Conservation (phyloP, 1,140 invertebrate genomes). For the Zophobas morio region DNA sequence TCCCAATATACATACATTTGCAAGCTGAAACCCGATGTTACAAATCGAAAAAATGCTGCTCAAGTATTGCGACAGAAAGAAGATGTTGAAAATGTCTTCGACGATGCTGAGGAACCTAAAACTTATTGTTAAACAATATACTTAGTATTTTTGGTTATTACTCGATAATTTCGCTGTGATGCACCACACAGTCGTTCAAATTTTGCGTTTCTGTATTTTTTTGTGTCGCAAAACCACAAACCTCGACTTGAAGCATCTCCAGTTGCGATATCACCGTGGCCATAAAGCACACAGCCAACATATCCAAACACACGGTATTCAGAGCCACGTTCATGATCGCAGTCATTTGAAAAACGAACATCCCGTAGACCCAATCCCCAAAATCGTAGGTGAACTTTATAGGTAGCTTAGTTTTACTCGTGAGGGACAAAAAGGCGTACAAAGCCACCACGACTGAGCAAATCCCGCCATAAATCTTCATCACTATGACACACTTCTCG, state of each 20-base stretch:
- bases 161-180: background rate
- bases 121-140: background rate
- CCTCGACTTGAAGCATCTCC: background rate
- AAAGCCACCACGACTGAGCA: background rate
- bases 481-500: background rate
- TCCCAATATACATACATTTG: background rate
- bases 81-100: background rate
- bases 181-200: background rate
- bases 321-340: background rate
- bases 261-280: background rate
- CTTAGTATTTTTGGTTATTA: background rate
- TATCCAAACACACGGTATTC: conserved; percentile 6
- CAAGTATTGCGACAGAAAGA: conserved; percentile 5
- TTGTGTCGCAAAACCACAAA: background rate
- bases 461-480: conserved; percentile 7
- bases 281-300: conserved; percentile 2
- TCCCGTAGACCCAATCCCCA: background rate
- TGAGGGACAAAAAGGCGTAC: background rate
- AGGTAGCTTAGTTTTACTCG: background rate
- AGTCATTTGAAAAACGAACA: conserved; percentile 10
- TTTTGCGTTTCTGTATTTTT: background rate
- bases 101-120: background rate
- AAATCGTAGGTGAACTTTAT: conserved; percentile 7
- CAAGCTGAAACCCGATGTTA: background rate
- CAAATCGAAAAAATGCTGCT: conserved; percentile 10